These are phyloP conservation scores for Todiramphus chloris DNA, from an alignment of 2,113 vertebrate genomes.

Conservation along the genomic window DNA sequence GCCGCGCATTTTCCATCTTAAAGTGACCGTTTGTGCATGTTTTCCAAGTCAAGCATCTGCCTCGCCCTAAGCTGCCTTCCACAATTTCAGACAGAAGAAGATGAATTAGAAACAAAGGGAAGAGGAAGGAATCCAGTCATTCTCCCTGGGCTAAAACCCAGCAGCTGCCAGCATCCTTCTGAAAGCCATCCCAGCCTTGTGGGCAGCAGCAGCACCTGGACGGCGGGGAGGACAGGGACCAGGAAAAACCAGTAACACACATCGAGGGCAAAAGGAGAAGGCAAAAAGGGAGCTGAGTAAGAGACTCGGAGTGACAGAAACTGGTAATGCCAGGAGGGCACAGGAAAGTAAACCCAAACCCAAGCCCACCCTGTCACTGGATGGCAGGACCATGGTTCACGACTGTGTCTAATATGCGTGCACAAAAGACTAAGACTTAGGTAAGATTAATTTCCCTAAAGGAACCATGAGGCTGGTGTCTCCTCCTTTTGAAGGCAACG, in stretches of 20 bases:
- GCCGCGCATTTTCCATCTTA: not conserved
- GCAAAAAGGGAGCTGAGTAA: not conserved
- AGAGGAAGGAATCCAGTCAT: not conserved
- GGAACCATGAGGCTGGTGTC: not conserved
- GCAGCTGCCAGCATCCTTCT: not conserved
- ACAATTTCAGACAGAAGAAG: not conserved
- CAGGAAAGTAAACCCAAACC: not conserved
- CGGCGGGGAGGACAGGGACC: not conserved
- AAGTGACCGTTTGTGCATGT: not conserved
- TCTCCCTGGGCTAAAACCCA: not conserved
- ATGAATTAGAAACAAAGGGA: not conserved
- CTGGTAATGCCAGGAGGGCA: not conserved
- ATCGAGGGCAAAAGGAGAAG: not conserved
- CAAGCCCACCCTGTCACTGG: not conserved
- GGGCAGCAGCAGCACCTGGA: accelerated
- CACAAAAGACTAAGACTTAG: no score
- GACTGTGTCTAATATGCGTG: not conserved
- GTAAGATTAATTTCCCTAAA: not conserved
- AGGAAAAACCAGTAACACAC: accelerated
- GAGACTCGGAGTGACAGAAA: not conserved
- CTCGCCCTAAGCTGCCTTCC: not conserved
- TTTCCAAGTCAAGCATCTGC: not conserved
- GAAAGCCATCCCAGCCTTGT: not conserved
- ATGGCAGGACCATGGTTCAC: not conserved
- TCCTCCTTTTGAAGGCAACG: not conserved